Evolutionary conservation across 2,888 invertebrate genomes (phyloP).

Genomic region (Octonoba sinensis): DNA sequence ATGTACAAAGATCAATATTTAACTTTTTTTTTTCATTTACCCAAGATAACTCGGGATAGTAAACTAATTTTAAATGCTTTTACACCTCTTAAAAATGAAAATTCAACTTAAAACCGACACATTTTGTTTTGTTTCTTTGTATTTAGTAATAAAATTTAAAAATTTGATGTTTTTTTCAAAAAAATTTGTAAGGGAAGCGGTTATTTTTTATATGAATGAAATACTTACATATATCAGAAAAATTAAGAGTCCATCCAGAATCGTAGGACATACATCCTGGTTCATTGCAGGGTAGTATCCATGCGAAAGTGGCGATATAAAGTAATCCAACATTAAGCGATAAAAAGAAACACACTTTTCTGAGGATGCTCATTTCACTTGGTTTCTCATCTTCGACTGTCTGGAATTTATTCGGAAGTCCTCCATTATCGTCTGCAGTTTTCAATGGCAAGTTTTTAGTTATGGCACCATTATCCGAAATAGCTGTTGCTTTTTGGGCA

Average conservation of each 20-base stretch:
- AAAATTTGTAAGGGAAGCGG: too few species aligned
- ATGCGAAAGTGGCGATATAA: constrained; percentile 16
- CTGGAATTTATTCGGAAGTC: not conserved
- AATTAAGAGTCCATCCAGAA: constrained; percentile 24
- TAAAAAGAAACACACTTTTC: constrained; percentile 34
- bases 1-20: too few species aligned
- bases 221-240: constrained; percentile 23
- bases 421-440: not conserved
- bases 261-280: not conserved
- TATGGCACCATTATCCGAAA: constrained; percentile 10
- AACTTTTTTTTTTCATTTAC: too few species aligned
- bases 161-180: too few species aligned
- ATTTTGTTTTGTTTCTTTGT: too few species aligned
- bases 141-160: too few species aligned
- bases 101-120: too few species aligned
- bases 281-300: constrained; percentile 30
- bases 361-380: constrained; percentile 23
- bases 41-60: too few species aligned
- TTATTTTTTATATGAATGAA: too few species aligned
- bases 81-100: too few species aligned
- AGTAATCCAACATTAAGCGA: constrained; percentile 33
- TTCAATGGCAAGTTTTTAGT: constrained; percentile 3
- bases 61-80: too few species aligned
- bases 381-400: not conserved
- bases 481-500: not conserved